Evolutionary conservation across 2,797 vertebrate species (phyloP).

Genomic region (Remorina albescens): DNA sequence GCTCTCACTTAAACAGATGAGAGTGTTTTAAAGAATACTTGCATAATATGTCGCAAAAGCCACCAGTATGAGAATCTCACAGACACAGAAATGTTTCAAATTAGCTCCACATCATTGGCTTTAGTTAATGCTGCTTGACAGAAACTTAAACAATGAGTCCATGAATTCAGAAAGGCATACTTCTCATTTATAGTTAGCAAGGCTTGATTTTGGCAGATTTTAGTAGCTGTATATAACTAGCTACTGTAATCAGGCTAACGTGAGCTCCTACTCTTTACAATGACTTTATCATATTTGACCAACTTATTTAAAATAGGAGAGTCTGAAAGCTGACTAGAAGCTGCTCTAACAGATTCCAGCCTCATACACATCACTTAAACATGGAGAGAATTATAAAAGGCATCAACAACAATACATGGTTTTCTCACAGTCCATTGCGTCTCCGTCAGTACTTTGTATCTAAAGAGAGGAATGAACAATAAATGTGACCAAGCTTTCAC

Average conservation of each 20-base stretch:
- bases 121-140: neutral
- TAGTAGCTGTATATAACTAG: neutral
- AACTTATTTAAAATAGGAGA: neutral
- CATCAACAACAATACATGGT: constrained; percentile 6
- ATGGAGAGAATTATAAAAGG: neutral
- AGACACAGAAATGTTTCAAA: neutral
- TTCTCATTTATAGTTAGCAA: neutral
- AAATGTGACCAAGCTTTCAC: constrained; percentile 5
- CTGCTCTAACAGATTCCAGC: too few species aligned
- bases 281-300: neutral
- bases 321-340: too few species aligned
- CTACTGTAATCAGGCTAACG: neutral
- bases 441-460: constrained; percentile 28
- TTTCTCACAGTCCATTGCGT: constrained; percentile 25
- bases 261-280: neutral
- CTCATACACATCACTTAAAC: neutral
- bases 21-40: constrained; percentile 23
- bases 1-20: constrained; percentile 20
- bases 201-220: neutral
- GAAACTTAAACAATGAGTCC: neutral
- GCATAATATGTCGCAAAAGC: neutral
- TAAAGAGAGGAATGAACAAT: too few species aligned
- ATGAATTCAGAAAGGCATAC: neutral
- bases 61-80: neutral
- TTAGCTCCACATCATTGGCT: too few species aligned